Percentiles rank a stretch among this genome's conserved stretches.
Conservation (phyloP, 2,113 vertebrate species). For the Alligator sinensis region DNA sequence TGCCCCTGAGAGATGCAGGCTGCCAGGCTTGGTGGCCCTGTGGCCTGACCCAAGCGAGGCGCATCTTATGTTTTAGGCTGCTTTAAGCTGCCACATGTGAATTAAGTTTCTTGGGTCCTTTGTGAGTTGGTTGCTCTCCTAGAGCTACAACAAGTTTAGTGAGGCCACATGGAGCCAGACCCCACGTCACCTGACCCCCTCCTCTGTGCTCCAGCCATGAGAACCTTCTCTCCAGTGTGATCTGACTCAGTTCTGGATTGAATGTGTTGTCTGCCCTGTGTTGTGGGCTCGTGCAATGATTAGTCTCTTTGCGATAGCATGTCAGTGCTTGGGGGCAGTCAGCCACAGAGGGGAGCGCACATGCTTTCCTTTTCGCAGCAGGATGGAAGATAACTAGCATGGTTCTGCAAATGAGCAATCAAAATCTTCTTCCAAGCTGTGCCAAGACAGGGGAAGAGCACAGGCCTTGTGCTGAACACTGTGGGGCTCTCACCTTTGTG, state of each 20-base stretch:
- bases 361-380: not conserved
- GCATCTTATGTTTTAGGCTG: too few relatives aligned
- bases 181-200: not conserved
- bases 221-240: not conserved
- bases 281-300: not conserved
- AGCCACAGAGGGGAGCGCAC: not conserved
- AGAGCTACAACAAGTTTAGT: constrained; percentile 19
- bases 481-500: not conserved
- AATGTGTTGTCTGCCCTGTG: not conserved
- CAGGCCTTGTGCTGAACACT: not conserved
- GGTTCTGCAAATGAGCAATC: not conserved
- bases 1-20: not conserved
- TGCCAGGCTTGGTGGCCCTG: too few relatives aligned
- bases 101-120: constrained; percentile 38
- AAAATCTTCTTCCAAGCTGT: not conserved
- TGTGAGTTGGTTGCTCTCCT: constrained; percentile 16
- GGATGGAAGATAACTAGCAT: not conserved
- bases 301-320: not conserved
- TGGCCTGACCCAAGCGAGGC: too few relatives aligned
- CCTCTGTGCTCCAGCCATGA: not conserved
- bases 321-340: not conserved
- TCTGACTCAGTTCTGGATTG: not conserved
- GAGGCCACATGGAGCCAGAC: constrained; percentile 13
- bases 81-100: not conserved
- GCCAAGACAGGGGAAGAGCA: not conserved